Evolutionary conservation across 2,888 invertebrate genomes (phyloP).

Genomic region (Lasioglossum lativentre): DNA sequence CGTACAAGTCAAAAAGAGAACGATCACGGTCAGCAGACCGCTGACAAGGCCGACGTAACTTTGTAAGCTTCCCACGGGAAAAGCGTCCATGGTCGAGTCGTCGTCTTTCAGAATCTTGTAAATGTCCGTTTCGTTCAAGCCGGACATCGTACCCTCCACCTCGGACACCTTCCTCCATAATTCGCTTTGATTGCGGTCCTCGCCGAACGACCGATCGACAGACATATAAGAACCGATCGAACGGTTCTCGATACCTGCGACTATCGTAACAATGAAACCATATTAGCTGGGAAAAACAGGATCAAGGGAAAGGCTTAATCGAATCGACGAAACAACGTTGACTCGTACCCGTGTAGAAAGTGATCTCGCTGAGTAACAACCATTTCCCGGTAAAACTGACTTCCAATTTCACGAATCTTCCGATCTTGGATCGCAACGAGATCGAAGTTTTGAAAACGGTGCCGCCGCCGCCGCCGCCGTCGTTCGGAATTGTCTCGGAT

Average conservation of each 20-base stretch:
- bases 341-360: slow-evolving; percentile 90
- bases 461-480: slow-evolving; percentile 60
- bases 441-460: slow-evolving; percentile 85
- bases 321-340: neutral
- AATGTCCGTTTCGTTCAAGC: slow-evolving; percentile 74
- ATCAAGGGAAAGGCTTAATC: neutral
- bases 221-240: slow-evolving; percentile 34
- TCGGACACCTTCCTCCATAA: slow-evolving; percentile 33
- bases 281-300: neutral
- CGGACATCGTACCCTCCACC: slow-evolving; percentile 5
- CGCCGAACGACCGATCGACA: slow-evolving; percentile 20
- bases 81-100: slow-evolving; percentile 86
- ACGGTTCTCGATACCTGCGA: slow-evolving; percentile 66
- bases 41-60: slow-evolving; percentile 87
- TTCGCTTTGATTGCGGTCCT: slow-evolving; percentile 46
- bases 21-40: slow-evolving; percentile 88
- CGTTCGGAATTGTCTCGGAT: slow-evolving; percentile 86
- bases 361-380: slow-evolving; percentile 95
- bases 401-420: slow-evolving; percentile 90
- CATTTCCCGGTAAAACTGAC: slow-evolving; percentile 93
- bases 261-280: slow-evolving; percentile 12
- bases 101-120: slow-evolving; percentile 66
- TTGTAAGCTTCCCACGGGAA: slow-evolving; percentile 87
- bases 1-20: slow-evolving; percentile 88
- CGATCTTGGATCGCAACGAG: slow-evolving; percentile 90